Evolutionary conservation across 2,113 vertebrate genomes (phyloP), one percentile per base, ranked within the genome.

Genomic region (Reinhardtius hippoglossoides): DNA sequence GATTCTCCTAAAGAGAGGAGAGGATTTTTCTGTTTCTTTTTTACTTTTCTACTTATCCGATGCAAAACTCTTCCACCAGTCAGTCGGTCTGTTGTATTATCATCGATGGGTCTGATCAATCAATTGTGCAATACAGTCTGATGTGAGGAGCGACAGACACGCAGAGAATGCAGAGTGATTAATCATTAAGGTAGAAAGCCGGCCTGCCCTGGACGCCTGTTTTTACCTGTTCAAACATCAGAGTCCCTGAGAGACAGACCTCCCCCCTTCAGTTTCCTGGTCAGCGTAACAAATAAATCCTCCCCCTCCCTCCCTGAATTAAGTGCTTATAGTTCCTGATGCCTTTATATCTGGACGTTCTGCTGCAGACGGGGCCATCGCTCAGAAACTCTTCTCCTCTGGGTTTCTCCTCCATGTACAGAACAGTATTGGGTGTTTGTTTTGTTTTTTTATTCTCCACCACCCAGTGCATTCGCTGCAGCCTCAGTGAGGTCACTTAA

Each of bases 401-500:
- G 77, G 85, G 54, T 85, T 91, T 86, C 89, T 84, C 72, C 89
- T 84, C 72, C 52, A 71, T 86, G 74, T 91, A 88, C 88, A 85
- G 92, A 88, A 92, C 82, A 74, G 91, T 91, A 92, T 92, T 93
- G 93, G 92, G 93, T 92, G 88, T 84, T 84, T 80, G n/a, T 74
- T 84, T 83, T 80, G 72, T 54, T 18, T 50, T 50, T 5, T 50
- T 50, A 5, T 20, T 18, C 46, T 54, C 20, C 50, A 16, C 67
- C 76, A 78, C 88, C 89, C 87, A 74, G 92, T 95, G 89, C 92
- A 90, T 78, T 86, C 88, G 83, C 90, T 86, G 92, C 94, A 91
- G 91, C 93, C 93, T 94, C 94, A 94, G 77, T 94, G 94, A 95
- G 93, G 94, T 94, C 91, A 88, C 88, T 83, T 91, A 82, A 87